phyloP scores from a whole-genome alignment of 1,140 invertebrate genomes.

The Nasonia vitripennis region DNA sequence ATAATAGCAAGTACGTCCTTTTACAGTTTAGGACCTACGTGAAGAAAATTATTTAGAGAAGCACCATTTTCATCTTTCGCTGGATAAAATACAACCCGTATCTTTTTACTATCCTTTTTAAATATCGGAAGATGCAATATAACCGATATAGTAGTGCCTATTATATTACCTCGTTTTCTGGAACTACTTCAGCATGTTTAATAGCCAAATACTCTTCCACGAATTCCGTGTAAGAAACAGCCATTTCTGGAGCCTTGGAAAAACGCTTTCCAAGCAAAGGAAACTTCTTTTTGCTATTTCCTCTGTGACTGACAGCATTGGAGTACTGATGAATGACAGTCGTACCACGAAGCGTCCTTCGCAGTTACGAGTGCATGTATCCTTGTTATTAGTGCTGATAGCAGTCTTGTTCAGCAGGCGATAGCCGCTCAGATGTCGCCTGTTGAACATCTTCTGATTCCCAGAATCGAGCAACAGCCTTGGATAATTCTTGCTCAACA shows the following conservation, averaged over 20 bases:
- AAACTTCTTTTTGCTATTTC: background rate
- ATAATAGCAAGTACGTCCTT: background rate
- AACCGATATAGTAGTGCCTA: background rate
- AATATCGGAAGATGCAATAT: background rate
- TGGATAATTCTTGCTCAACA: background rate
- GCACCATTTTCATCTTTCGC: background rate
- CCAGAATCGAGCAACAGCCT: background rate
- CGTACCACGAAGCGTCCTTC: background rate
- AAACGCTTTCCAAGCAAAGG: background rate
- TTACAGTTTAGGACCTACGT: constrained; percentile 2
- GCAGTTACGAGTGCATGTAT: background rate
- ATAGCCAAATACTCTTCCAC: background rate
- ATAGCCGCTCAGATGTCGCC: background rate
- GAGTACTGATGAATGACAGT: background rate
- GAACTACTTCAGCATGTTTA: background rate
- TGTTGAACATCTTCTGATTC: background rate
- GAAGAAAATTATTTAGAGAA: constrained; percentile 8
- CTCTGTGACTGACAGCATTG: background rate
- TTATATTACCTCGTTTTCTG: background rate
- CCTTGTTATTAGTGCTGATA: background rate
- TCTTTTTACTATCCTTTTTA: background rate
- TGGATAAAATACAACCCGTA: background rate
- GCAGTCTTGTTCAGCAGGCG: background rate
- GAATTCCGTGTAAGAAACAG: background rate
- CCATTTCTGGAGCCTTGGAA: background rate